A percentile compares a stretch with the other conserved stretches of the same genome.
Conservation (phyloP, 1,140 invertebrate species). For the Drosophila triauraria region DNA sequence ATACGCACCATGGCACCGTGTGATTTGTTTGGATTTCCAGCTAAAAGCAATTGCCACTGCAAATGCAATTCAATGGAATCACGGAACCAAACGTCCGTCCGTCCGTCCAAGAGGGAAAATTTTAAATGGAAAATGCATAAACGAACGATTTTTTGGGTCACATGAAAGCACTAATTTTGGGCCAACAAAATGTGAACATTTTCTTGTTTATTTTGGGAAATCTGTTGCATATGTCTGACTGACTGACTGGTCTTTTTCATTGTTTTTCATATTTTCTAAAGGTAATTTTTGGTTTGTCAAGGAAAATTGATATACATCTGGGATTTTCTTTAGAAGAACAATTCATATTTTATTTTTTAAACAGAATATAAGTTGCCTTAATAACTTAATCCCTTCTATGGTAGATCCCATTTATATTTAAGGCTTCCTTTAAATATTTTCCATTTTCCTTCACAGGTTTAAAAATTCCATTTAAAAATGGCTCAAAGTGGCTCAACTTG, state of each 20-base stretch:
- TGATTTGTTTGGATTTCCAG: constrained; percentile 38
- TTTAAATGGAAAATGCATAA: constrained; percentile 16
- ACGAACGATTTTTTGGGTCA: constrained; percentile 3
- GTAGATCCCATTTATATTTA: background rate
- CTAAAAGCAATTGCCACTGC: constrained; percentile 45
- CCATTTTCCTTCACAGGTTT: constrained; percentile 13
- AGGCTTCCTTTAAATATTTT: constrained; percentile 1
- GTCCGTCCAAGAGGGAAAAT: background rate
- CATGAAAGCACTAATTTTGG: background rate
- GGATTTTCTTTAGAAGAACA: too few relatives aligned
- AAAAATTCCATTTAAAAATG: constrained; percentile 37
- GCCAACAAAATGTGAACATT: constrained; percentile 7
- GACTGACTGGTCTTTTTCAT: background rate
- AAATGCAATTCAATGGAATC: constrained; percentile 22
- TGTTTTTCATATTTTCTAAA: background rate
- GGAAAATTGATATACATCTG: background rate
- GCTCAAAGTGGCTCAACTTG: constrained; percentile 18
- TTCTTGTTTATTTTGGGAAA: constrained; percentile 11
- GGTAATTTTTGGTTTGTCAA: background rate
- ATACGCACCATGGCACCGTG: constrained; percentile 58
- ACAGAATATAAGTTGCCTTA: background rate
- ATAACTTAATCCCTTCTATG: background rate
- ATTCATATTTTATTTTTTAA: background rate
- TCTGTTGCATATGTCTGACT: background rate
- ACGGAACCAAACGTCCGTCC: constrained; percentile 3